These are phyloP conservation scores for Trematomus bernacchii DNA, from an alignment of 2,797 vertebrate species.

Conservation along the genomic window DNA sequence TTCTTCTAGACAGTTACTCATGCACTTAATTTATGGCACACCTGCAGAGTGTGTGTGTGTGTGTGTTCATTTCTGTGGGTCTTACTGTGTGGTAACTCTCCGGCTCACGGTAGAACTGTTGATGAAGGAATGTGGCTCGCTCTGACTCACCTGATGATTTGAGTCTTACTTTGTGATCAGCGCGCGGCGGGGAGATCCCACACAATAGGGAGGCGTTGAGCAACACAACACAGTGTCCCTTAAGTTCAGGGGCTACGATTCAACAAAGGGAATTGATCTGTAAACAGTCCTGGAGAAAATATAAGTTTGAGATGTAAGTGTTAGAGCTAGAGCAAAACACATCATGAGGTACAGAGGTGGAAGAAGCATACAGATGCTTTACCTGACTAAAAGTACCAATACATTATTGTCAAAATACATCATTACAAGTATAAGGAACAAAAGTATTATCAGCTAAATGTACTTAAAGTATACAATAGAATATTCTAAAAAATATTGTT, in stretches of 20 bases:
- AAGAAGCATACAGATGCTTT: too few relatives aligned
- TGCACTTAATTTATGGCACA: slow-evolving; percentile 80
- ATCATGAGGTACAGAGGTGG: background rate
- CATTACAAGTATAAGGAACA: too few relatives aligned
- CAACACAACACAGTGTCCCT: slow-evolving; percentile 33
- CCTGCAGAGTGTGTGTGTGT: slow-evolving; percentile 71
- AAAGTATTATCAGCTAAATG: too few relatives aligned
- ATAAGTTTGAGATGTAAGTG: background rate
- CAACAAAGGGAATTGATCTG: slow-evolving; percentile 15
- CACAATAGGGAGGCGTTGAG: slow-evolving; percentile 56
- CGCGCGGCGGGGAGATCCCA: slow-evolving; percentile 58
- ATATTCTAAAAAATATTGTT: too few relatives aligned
- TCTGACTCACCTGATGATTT: slow-evolving; percentile 83
- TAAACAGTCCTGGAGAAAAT: background rate
- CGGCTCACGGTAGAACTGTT: slow-evolving; percentile 64
- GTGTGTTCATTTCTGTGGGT: slow-evolving; percentile 27
- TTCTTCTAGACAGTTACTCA: slow-evolving; percentile 81
- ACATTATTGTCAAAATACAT: too few relatives aligned
- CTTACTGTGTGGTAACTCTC: slow-evolving; percentile 67
- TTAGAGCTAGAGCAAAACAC: background rate
- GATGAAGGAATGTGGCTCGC: slow-evolving; percentile 76
- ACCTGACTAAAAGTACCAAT: too few relatives aligned
- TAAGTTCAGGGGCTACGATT: slow-evolving; percentile 22
- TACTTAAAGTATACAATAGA: too few relatives aligned
- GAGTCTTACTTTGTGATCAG: slow-evolving; percentile 72